A percentile compares a stretch with the other conserved stretches of the same genome.
phyloP scores from a whole-genome alignment of 2,797 vertebrate genomes.

The Helostoma temminkii region DNA sequence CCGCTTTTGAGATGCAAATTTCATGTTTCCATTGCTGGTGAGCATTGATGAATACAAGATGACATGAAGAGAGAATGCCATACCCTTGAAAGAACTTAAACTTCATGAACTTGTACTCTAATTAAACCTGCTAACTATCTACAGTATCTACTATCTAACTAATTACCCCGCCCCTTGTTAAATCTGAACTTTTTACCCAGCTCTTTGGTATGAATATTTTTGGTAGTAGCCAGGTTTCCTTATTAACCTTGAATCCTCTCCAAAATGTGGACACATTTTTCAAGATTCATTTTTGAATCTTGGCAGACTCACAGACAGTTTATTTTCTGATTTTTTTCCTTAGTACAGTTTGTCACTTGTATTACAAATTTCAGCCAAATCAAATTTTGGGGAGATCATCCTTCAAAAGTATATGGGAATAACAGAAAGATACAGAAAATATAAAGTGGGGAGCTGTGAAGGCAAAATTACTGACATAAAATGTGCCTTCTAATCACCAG shows the following conservation, averaged over 20 bases:
- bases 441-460: not conserved
- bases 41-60: not conserved
- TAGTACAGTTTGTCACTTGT: not conserved
- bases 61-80: not conserved
- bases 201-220: slow-evolving; percentile 11
- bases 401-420: slow-evolving; percentile 14
- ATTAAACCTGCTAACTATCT: slow-evolving; percentile 17
- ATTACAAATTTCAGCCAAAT: slow-evolving; percentile 53
- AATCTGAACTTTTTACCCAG: slow-evolving; percentile 31
- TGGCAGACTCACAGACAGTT: slow-evolving; percentile 26
- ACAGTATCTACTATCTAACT: too few relatives aligned
- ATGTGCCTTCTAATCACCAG: not conserved
- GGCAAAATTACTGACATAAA: not conserved
- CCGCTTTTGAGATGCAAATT: not conserved
- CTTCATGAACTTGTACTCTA: slow-evolving; percentile 3
- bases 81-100: not conserved
- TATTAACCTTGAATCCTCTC: slow-evolving; percentile 54
- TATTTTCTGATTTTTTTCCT: slow-evolving; percentile 37
- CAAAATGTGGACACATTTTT: slow-evolving; percentile 34
- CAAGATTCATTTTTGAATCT: slow-evolving; percentile 14
- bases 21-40: not conserved
- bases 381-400: slow-evolving; percentile 8
- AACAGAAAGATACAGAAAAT: not conserved
- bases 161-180: slow-evolving; percentile 37
- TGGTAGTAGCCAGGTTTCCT: slow-evolving; percentile 8